Evolutionary conservation across 2,888 invertebrate genomes (phyloP), one percentile per base, ranked within the genome.

Genomic region (Pachliopta kotzebuea): DNA sequence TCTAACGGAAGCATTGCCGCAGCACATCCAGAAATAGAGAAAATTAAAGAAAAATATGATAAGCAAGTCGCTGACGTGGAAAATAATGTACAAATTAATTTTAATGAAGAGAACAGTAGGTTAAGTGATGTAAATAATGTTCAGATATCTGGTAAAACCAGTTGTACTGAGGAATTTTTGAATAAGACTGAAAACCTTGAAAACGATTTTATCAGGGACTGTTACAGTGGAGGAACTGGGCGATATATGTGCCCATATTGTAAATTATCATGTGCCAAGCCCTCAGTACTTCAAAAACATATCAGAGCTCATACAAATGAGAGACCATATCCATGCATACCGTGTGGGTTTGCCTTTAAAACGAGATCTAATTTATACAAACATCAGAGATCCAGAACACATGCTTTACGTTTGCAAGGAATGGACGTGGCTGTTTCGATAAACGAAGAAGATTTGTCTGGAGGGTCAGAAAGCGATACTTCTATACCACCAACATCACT

Each of bases 341-440:
- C 96, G 71, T 98, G 98, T 86, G 97, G 97, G 71, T 96, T 98
- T 88, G 96, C 97, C 75, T 98, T 98, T 90, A 98, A 98, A 88
- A 98, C 98, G 24, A 96, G 97, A 85, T 97, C 97, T 75, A 98
- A 98, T 86, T 93, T 98, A 72, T 98, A 97, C 84, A 98, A 98
- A 85, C 98, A 98, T 86, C 95, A 96, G 84, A 93, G 96, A 84
- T 95, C 95, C 57, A 93, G 95, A 73, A 93, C 96, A 54, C 96
- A 96, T 77, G 93, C 94, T 60, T 90, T 95, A 70, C 93, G 95
- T 76, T 86, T 93, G 74, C 94, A 94, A 76, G 94, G 94, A 69
- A 88, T 92, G 69, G 93, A 93, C 71, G 79, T 90, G 62, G 85
- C 93, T 63, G 82, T 84, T 65, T 83, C 92, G 52, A 81, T 90